Base-by-base conservation (phyloP, 2,113 vertebrate species). In the Amphiprion ocellaris region DNA sequence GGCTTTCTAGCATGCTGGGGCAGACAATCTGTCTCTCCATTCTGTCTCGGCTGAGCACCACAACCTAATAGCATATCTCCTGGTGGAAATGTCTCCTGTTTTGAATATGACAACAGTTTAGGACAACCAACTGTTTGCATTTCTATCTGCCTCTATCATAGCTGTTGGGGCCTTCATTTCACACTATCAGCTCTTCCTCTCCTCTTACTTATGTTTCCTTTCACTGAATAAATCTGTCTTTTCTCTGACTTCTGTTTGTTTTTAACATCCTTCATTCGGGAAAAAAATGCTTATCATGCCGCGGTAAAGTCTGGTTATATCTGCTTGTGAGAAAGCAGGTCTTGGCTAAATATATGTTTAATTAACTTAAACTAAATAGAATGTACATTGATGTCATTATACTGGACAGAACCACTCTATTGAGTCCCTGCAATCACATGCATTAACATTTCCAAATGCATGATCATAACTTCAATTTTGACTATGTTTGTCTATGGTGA, bases 1-100 rank as follows among this genome's bases (percentile, higher is more conserved):
- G 78, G 66, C 59, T 37, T 60, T 77, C 5, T 24, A 58, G 37
- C 50, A 71, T 39, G 23, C 49, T 30, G 41, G 19, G 47, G 19
- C 24, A 55, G 37, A 81, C 88, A 87, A 66, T 81, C 84, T 89
- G 82, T 81, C 69, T 78, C 37, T 79, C 64, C 64, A 55, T 82
- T 70, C 73, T 74, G 72, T 41, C n/a, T 58, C 69, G 70, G 37
- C 73, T 60, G 69, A 71, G 65, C 69, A 49, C 46, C 55, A 41
- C 53, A 67, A 64, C 55, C 59, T 9, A 53, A 76, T 28, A 62
- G 28, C 10, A 69, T 61, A 55, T 82, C 39, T 60, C 50, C 61
- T 19, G 1, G 24, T 60, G 0, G 62, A 72, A 79, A 37, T 33
- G 1, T 17, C 8, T 64, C 23, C 52, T 65, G 50, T 46, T 75